phyloP scores from a whole-genome alignment of 2,113 vertebrate species.

The Microtus richardsoni region DNA sequence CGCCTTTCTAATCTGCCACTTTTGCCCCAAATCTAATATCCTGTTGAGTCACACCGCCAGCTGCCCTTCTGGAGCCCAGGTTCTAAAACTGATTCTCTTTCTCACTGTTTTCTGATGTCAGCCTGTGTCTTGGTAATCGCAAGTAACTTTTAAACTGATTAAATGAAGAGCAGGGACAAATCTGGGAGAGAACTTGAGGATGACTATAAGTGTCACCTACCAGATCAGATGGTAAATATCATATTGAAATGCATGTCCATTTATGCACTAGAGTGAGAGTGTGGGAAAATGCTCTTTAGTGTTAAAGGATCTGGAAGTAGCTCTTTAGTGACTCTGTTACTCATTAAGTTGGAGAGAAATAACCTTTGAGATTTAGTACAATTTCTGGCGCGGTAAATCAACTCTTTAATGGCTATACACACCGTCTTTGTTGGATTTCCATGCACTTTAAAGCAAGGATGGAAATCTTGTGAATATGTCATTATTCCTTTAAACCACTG shows the following conservation, averaged over 20 bases:
- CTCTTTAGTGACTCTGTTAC: constrained; percentile 55
- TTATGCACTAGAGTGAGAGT: constrained; percentile 39
- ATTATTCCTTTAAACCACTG: constrained; percentile 29
- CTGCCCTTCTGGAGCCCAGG: not conserved
- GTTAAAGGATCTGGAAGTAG: constrained; percentile 16
- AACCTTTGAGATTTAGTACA: constrained; percentile 63
- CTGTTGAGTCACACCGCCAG: not conserved
- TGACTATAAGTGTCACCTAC: not conserved
- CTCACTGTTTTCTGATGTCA: not conserved
- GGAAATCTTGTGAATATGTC: constrained; percentile 25
- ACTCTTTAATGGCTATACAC: constrained; percentile 26
- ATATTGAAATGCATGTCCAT: constrained; percentile 46
- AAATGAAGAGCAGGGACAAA: not conserved
- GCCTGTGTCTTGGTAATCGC: not conserved
- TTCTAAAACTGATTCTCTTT: not conserved
- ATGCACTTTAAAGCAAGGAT: constrained; percentile 60
- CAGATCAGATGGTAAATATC: constrained; percentile 3
- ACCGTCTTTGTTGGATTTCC: constrained; percentile 59
- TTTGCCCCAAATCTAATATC: not conserved
- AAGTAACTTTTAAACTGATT: not conserved
- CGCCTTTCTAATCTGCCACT: not conserved
- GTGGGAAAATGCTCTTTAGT: constrained; percentile 53
- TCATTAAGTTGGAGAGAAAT: constrained; percentile 45
- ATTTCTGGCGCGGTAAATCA: constrained; percentile 42
- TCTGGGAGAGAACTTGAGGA: not conserved